Evolutionary conservation across 2,113 vertebrate genomes (phyloP).

Genomic region (Uropsilus gracilis): DNA sequence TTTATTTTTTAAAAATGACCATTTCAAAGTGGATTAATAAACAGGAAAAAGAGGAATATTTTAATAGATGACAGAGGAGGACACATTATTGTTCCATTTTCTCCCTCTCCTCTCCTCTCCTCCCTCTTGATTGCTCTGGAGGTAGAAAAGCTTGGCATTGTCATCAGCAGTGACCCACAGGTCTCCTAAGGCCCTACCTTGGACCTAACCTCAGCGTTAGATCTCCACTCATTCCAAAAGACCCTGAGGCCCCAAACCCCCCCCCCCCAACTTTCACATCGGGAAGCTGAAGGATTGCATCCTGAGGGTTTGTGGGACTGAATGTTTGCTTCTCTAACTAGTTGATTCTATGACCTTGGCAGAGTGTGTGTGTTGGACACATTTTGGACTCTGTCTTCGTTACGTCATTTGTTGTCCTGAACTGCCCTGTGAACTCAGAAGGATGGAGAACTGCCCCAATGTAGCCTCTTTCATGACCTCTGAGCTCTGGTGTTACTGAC

Average conservation of each 20-base stretch:
- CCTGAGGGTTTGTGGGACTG: not conserved
- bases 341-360: not conserved
- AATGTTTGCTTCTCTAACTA: not conserved
- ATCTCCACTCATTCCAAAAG: not conserved
- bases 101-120: not conserved
- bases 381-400: not conserved
- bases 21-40: not conserved
- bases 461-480: not conserved
- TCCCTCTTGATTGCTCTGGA: not conserved
- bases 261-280: not conserved
- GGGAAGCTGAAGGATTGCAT: not conserved
- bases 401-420: not conserved
- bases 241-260: not conserved
- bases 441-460: not conserved
- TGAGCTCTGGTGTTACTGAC: not conserved
- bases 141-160: not conserved
- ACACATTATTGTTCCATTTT: not conserved
- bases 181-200: too few relatives aligned
- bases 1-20: constrained; percentile 16
- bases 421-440: not conserved
- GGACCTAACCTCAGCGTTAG: not conserved
- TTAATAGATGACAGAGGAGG: not conserved
- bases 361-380: not conserved
- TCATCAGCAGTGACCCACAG: not conserved
- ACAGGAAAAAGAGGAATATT: too few relatives aligned